Percentiles rank a stretch among this genome's conserved stretches.
Evolutionary conservation across 2,797 vertebrate genomes (phyloP).

Genomic region (Rhinella marina): DNA sequence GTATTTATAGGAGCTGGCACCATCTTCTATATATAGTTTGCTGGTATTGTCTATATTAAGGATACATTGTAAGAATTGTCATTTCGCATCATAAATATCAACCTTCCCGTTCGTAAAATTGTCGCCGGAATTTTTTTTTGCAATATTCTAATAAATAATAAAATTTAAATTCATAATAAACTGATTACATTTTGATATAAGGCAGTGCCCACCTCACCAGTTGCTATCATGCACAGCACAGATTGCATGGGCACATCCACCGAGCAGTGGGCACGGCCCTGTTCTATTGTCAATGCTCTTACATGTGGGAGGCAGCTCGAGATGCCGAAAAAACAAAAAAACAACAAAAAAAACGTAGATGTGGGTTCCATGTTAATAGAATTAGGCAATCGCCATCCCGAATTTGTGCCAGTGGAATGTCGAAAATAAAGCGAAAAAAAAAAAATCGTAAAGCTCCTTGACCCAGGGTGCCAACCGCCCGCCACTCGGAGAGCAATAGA

Average conservation of each 20-base stretch:
- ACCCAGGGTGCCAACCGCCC: background rate
- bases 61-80: background rate
- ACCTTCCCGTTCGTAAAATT: too few relatives aligned
- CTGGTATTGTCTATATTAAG: background rate
- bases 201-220: background rate
- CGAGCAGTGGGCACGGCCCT: slow-evolving; percentile 8
- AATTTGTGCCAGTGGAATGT: background rate
- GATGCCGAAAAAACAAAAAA: background rate
- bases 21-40: background rate
- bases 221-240: background rate
- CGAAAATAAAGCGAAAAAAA: background rate
- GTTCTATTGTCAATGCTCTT: background rate
- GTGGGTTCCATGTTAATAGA: slow-evolving; percentile 9
- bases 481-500: background rate
- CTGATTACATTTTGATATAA: too few relatives aligned
- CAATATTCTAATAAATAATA: background rate
- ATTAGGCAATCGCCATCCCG: slow-evolving; percentile 14
- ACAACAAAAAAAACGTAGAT: background rate
- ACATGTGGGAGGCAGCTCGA: background rate
- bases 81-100: too few relatives aligned
- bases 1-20: background rate
- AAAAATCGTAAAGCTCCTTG: slow-evolving; percentile 25
- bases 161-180: background rate
- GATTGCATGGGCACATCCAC: background rate
- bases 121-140: background rate